Conservation (phyloP, 35 echinoderm and acorn worm species). For the Amphiura filiformis region DNA sequence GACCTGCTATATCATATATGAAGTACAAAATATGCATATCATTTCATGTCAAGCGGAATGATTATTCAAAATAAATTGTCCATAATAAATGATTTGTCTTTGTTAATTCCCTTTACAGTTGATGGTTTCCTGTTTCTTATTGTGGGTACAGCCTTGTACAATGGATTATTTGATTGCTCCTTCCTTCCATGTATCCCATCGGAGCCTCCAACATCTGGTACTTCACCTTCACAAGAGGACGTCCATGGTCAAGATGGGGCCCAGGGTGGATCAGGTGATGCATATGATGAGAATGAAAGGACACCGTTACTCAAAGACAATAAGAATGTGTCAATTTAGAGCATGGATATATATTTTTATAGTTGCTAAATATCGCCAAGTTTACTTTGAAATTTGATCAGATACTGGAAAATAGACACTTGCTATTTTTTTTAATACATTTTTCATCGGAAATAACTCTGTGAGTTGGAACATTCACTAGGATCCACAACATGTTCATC, state of each 20-base stretch:
- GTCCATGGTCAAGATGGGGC: conserved; percentile 14
- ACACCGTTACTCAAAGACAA: conserved; percentile 12
- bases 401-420: too few species aligned
- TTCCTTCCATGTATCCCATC: conserved; percentile 67
- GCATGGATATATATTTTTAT: background rate
- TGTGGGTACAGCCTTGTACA: conserved; percentile 83
- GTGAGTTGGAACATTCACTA: too few species aligned
- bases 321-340: background rate
- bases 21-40: too few species aligned
- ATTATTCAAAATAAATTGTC: too few species aligned
- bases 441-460: too few species aligned
- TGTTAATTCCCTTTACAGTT: conserved; percentile 42
- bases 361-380: too few species aligned
- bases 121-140: conserved; percentile 90
- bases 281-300: conserved; percentile 23
- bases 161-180: conserved; percentile 65
- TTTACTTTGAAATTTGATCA: too few species aligned
- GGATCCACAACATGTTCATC: too few species aligned
- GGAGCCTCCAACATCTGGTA: background rate
- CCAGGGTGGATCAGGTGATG: conserved; percentile 6
- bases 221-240: background rate
- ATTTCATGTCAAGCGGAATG: too few species aligned
- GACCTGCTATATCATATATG: too few species aligned
- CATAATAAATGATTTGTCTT: too few species aligned
- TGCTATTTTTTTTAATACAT: too few species aligned